These are phyloP conservation scores for Anolis apletophallus DNA, from an alignment of 2,797 vertebrate species.

Conservation along the genomic window DNA sequence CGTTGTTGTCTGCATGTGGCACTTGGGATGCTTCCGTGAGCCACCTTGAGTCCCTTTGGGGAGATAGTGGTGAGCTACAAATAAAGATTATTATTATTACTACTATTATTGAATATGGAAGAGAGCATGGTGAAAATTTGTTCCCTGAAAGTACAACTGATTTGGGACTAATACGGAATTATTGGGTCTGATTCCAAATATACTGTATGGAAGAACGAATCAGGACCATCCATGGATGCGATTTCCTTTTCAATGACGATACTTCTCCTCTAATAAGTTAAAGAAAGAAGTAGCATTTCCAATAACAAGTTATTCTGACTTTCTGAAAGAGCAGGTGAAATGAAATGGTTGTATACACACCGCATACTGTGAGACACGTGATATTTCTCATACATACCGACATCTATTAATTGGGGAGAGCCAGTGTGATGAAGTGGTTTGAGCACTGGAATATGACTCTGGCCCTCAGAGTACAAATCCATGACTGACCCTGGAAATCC, in stretches of 20 bases:
- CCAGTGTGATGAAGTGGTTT: no score
- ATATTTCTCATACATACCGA: neutral
- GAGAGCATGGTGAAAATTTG: neutral
- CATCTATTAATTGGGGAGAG: neutral
- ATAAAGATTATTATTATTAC: no score
- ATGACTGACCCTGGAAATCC: no score
- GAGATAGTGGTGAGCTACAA: no score
- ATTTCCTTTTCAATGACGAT: no score
- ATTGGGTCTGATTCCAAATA: neutral
- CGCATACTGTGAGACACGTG: neutral
- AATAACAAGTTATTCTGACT: neutral
- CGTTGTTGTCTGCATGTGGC: no score
- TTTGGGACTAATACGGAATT: neutral
- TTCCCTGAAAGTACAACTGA: neutral
- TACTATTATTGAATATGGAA: neutral
- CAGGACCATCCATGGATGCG: neutral
- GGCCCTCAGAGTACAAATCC: no score
- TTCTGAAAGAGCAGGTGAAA: neutral
- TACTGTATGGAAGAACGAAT: neutral
- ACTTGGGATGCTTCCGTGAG: no score
- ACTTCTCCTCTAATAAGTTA: neutral
- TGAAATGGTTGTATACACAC: neutral
- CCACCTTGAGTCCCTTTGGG: no score
- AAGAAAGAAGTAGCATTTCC: neutral
- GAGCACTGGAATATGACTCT: no score